Percentiles rank a stretch among this genome's conserved stretches.
phyloP scores from a whole-genome alignment of 2,113 vertebrate species.

The Pelecanus crispus region DNA sequence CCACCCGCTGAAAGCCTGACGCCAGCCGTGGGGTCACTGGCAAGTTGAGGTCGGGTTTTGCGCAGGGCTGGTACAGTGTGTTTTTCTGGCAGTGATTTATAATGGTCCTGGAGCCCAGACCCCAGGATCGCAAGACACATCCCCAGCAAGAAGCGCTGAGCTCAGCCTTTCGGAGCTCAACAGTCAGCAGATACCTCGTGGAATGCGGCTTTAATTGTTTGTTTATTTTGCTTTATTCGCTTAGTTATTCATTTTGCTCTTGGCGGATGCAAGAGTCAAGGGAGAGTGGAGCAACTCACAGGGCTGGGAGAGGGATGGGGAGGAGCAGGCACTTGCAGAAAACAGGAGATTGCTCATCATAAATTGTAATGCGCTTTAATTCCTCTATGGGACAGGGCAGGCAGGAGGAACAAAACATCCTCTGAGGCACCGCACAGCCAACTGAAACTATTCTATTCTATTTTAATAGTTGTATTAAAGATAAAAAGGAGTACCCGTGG shows the following conservation, averaged over 20 bases:
- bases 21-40: neutral
- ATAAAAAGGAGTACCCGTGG: rapidly evolving
- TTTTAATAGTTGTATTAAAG: neutral
- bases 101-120: neutral
- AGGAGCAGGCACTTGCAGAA: neutral
- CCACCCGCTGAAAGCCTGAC: neutral
- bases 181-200: neutral
- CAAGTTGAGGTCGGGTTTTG: neutral
- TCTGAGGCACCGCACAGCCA: neutral
- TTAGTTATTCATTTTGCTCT: neutral
- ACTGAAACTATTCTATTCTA: neutral
- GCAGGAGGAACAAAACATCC: neutral
- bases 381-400: neutral
- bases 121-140: neutral
- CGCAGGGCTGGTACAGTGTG: rapidly evolving
- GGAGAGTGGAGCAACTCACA: neutral
- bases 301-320: neutral
- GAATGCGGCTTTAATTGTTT: neutral
- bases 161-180: neutral
- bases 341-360: slow-evolving; percentile 1
- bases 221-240: neutral
- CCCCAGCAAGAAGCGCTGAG: neutral
- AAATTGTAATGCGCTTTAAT: neutral
- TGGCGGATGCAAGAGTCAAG: neutral
- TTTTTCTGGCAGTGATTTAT: neutral